Conservation (phyloP, 2,888 invertebrate species). For the Caradrina clavipalpis region DNA sequence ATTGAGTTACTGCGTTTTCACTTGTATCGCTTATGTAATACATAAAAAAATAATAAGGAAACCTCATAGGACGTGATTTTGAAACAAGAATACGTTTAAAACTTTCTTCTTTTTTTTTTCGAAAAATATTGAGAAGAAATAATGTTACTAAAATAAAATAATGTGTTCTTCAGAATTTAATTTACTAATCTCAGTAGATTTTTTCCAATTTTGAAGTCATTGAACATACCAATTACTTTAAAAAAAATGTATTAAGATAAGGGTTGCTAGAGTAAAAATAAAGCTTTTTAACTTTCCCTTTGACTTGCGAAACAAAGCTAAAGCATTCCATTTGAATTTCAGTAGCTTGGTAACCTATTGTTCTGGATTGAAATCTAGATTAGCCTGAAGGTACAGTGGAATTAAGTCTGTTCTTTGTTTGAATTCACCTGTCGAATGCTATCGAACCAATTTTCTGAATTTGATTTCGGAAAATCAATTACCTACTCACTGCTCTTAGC, state of each 20-base stretch:
- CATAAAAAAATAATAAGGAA: too few species aligned
- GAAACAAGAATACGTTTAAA: too few species aligned
- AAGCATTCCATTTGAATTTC: conserved; percentile 24
- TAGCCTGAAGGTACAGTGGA: conserved; percentile 57
- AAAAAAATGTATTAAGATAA: background rate
- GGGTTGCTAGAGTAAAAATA: conserved; percentile 14
- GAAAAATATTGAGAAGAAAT: too few species aligned
- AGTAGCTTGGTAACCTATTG: conserved; percentile 33
- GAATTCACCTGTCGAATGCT: conserved; percentile 57
- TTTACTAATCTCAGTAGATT: background rate
- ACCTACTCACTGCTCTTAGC: conserved; percentile 32
- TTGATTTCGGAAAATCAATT: conserved; percentile 54
- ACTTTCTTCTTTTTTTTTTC: too few species aligned
- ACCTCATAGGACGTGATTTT: too few species aligned
- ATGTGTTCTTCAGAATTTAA: background rate
- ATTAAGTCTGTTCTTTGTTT: conserved; percentile 64
- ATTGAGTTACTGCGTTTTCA: too few species aligned
- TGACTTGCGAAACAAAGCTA: conserved; percentile 19
- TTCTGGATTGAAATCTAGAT: conserved; percentile 60
- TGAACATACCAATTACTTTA: background rate
- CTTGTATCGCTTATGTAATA: too few species aligned
- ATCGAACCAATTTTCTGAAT: conserved; percentile 37
- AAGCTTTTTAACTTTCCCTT: conserved; percentile 13
- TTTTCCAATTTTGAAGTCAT: background rate
- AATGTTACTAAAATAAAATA: background rate